Base-by-base conservation (phyloP, 2,888 invertebrate species). In the Cheiracanthium punctorium region DNA sequence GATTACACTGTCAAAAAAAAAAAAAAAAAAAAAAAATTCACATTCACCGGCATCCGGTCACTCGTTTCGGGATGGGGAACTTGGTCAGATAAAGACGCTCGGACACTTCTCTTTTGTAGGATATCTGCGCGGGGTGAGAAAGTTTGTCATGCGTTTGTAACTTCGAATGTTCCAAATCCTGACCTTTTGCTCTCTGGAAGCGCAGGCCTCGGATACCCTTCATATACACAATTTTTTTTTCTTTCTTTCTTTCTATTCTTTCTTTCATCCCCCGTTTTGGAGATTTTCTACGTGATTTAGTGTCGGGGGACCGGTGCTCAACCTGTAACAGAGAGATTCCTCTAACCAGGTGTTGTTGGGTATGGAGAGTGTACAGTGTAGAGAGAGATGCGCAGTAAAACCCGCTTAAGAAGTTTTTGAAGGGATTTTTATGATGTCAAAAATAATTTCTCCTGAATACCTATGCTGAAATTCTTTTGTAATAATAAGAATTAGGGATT, bases 121-220 rank as follows among this genome's bases (percentile, higher is more conserved):
- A 12, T 33, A 73, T 67, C 67, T 29, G 29, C 1, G 1, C 43
- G 33, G 77, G 72, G 82, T 77, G 73, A 41, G 79, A 74, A 85
- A 74, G 79, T 74, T 85, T 85, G 73, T 79, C 73, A 41, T 69
- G 84, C 73, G 74, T 79, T 79, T 85, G 84, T 85, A 70, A 48
- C 73, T 69, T 65, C 65, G 72, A 72, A 72, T 77, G 28, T 48
- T n/a, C 65, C 41, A 4, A 28, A 24, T 74, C 52, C 43, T 74
- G 74, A 75, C 58, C 81, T 71, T 24, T 58, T 58, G 58, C 20
- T 24, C 58, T 58, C 12, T 58, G 58, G 58, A n/a, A 24, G 58
- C 4, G 17, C 1, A 17, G 58, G 24, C 7, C 58, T 2, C 20
- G 58, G 7, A 17, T 17, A 30, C 52, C 52, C 69, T 65, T 7